Base-by-base conservation (phyloP, 2,888 invertebrate species). In the Lepidochitona cinerea region DNA sequence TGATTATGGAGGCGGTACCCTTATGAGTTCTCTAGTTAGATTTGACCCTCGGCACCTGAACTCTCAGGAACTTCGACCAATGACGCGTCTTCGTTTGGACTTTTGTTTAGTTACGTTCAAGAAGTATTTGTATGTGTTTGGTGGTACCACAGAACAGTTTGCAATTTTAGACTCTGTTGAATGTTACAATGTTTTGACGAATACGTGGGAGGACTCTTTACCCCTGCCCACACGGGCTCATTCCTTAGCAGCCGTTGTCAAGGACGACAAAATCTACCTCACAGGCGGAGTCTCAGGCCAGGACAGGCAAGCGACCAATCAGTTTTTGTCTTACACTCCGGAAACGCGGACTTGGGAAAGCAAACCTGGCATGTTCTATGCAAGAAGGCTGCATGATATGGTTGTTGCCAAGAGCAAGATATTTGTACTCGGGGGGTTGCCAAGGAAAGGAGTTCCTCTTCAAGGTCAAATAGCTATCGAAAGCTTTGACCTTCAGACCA, bases 381-480 rank as follows among this genome's bases (percentile, higher is more conserved):
- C 89, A 0, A 79, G 90, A 6, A 83, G 90, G 4, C 84, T 90
- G 32, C 90, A 90, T 71, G 88, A 89, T 73, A 90, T 89, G 89
- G 83, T 86, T 2, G 76, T 82, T 1, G 79, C 85, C 32, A 79
- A 83, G 36, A 83, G 82, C 37, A 81, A 82, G 52, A 83, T 89
- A 36, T 89, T 83, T 68, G 88, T 89, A 7, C 78, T 88, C 49
- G 90, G 90, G 1, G 90, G 90, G 18, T 88, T 90, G 54, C 87
- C 89, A 1, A 79, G 87, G 29, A 87, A 87, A 64, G 86, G 85
- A 5, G 85, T 85, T 5, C 87, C 87, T 3, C 83, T 89, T 23
- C 87, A 88, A 69, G 88, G 87, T 32, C 88, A 88, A 77, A 89
- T 89, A 71, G 88, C 89, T 9, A 88, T 90, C 9, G 90, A 90